Percentiles rank a stretch among this genome's conserved stretches.
Conservation (phyloP, 2,797 vertebrate genomes). For the Nannoperca australis region DNA sequence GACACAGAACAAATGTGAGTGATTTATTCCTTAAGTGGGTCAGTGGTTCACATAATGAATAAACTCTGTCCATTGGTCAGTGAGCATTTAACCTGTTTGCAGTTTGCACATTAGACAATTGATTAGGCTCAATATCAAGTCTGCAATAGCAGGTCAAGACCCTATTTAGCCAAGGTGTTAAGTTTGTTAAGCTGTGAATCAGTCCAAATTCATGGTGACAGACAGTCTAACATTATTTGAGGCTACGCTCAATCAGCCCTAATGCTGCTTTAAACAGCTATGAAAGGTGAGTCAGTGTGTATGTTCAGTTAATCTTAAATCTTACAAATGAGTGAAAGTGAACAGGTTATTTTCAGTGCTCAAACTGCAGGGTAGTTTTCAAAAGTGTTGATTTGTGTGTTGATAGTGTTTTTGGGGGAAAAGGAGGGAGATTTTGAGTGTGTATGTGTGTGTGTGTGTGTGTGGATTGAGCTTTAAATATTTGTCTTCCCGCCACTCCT, state of each 20-base stretch:
- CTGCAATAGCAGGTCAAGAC: slow-evolving; percentile 27
- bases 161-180: slow-evolving; percentile 39
- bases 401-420: neutral
- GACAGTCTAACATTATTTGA: slow-evolving; percentile 19
- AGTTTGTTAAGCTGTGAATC: slow-evolving; percentile 44
- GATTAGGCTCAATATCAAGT: slow-evolving; percentile 41
- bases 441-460: neutral
- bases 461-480: neutral
- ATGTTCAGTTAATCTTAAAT: slow-evolving; percentile 4
- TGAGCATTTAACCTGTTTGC: slow-evolving; percentile 44
- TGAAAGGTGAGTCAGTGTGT: slow-evolving; percentile 11
- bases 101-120: slow-evolving; percentile 45
- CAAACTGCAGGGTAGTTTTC: neutral
- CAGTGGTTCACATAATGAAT: slow-evolving; percentile 48
- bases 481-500: neutral
- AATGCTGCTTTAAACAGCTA: slow-evolving; percentile 20
- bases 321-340: neutral
- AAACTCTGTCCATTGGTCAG: slow-evolving; percentile 39
- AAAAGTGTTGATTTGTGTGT: neutral
- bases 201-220: slow-evolving; percentile 31
- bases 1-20: slow-evolving; percentile 29
- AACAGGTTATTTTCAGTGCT: neutral
- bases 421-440: neutral
- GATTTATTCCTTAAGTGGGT: slow-evolving; percentile 50
- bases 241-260: neutral